Conservation (phyloP, 2,113 vertebrate genomes). For the Bombycilla garrulus region DNA sequence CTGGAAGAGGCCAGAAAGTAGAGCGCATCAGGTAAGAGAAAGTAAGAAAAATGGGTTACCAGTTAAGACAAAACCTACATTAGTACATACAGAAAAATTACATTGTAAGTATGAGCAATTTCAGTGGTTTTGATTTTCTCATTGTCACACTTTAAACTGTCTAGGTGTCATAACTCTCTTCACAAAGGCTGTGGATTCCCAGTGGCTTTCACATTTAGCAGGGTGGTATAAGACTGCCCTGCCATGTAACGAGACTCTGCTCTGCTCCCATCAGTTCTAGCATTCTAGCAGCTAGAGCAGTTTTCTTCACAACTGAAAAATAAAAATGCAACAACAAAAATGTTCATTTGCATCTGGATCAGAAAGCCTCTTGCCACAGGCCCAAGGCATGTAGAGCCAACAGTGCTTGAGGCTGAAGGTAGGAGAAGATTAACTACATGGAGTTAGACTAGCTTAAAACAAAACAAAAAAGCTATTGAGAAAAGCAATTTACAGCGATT, state of each 20-base stretch:
- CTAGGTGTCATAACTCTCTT: background rate
- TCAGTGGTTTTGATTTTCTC: background rate
- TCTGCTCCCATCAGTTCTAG: background rate
- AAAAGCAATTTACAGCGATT: background rate
- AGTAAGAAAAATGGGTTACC: background rate
- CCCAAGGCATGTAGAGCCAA: background rate
- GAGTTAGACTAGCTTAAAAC: background rate
- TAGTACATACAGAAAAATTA: background rate
- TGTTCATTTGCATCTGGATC: background rate
- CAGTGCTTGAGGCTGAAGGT: background rate
- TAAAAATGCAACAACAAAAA: background rate
- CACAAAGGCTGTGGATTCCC: background rate
- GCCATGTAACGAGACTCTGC: background rate
- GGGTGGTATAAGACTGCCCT: background rate
- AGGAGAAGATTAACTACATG: background rate
- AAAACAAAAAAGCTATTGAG: background rate
- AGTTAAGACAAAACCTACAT: background rate
- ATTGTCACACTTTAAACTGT: background rate
- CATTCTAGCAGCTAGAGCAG: background rate
- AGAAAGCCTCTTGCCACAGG: background rate
- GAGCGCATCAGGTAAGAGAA: background rate
- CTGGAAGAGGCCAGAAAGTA: background rate
- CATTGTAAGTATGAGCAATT: background rate
- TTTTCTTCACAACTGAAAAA: background rate
- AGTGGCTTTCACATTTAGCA: background rate